Base-by-base conservation (phyloP, 2,888 invertebrate species). In the Dynastes hyllus region DNA sequence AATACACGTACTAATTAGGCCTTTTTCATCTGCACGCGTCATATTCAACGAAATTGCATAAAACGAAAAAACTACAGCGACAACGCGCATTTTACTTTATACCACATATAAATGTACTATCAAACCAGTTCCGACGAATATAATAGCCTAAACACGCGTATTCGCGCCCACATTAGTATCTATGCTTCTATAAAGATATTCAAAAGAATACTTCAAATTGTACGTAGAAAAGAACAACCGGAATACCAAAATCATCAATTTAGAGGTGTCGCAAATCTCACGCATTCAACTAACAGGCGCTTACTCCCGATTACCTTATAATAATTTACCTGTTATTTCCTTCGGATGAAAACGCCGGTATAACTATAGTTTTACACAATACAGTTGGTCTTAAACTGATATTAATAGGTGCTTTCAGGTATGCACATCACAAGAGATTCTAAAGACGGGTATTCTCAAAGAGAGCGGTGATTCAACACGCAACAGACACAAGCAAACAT, bases 41-140 rank as follows among this genome's bases (percentile, higher is more conserved):
- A n/a, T 16, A n/a, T 67, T 45, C 1, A 9, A 67, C 53, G 9
- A 9, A 51, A 32, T 27, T 8, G 16, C 58, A 73, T 22, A 58
- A 73, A 73, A 73, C 73, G 55, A 55, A 73, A 65, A 73, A 73
- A 71, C 32, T 55, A 58, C 40, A 73, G 58, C 55, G 37, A 73
- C 73, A 73, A 73, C 73, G 73, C 73, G 73, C 73, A 73, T 73
- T 73, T 73, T 73, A 73, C 73, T 61, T 73, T 53, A 29, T 73
- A 53, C 65, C 32, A n/a, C 40, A 65, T 65, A 27, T 65, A 29
- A 37, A 40, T 32, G 53, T 53, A 73, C 58, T 73, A 73, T 73
- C 73, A 73, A 73, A 73, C 73, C 73, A 55, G 73, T 73, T 73
- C 58, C 73, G 58, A 73, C 40, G 55, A 73, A 73, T 73, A 73